Percentiles rank a stretch among this genome's conserved stretches.
These are phyloP conservation scores for Nasonia longicornis DNA, from an alignment of 1,140 invertebrate genomes.

Conservation along the genomic window DNA sequence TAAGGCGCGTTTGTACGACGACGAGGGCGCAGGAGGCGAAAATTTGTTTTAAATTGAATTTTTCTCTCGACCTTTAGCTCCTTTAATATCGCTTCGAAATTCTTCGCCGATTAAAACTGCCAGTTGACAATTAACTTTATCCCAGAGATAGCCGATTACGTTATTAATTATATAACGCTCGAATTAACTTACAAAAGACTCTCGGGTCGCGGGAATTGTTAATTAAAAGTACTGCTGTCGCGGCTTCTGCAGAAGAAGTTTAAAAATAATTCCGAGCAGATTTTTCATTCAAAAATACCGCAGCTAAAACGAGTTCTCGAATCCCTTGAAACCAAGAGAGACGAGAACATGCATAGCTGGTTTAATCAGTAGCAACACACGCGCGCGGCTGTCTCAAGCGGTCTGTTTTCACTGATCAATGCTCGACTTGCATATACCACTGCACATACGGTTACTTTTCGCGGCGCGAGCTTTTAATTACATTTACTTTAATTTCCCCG, in stretches of 20 bases:
- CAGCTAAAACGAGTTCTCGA: background rate
- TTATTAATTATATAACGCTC: too few species aligned
- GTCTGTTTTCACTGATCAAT: constrained; percentile 23
- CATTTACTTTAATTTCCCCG: constrained; percentile 2
- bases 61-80: background rate
- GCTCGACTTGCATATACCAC: background rate
- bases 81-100: too few species aligned
- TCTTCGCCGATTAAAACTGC: too few species aligned
- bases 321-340: background rate
- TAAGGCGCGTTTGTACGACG: background rate
- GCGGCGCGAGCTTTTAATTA: background rate
- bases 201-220: too few species aligned
- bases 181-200: too few species aligned
- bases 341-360: background rate
- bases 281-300: too few species aligned
- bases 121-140: too few species aligned
- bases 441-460: too few species aligned
- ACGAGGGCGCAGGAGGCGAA: background rate
- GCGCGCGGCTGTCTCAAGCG: constrained; percentile 3
- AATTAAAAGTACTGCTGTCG: too few species aligned
- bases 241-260: too few species aligned
- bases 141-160: too few species aligned
- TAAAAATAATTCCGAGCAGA: background rate
- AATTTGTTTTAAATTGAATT: constrained; percentile 1
- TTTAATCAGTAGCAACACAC: constrained; percentile 13